Conservation (phyloP, 2,113 vertebrate species). For the Macquaria australasica region DNA sequence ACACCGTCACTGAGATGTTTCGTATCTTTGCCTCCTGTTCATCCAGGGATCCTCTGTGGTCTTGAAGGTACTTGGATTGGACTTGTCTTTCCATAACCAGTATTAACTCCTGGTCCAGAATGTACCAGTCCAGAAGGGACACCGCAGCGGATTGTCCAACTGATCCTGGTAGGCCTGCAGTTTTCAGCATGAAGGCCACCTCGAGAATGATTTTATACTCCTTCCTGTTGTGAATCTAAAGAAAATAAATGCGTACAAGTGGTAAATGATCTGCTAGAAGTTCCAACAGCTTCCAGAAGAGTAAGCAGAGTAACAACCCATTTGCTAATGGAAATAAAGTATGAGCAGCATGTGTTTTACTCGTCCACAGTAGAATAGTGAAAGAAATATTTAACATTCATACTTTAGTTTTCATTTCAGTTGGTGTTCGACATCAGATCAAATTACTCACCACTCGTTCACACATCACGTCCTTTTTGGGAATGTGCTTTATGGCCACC, state of each 20-base stretch:
- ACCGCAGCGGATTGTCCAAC: neutral
- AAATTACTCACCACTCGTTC: neutral
- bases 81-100: neutral
- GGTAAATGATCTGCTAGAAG: neutral
- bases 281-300: neutral
- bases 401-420: neutral
- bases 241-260: neutral
- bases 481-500: constrained; percentile 6
- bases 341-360: neutral
- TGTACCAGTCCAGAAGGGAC: constrained; percentile 1
- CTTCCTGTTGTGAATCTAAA: neutral
- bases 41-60: neutral
- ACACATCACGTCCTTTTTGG: fast-evolving
- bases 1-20: too few relatives aligned
- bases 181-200: constrained; percentile 19
- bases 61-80: neutral
- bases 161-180: neutral
- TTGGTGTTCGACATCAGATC: neutral
- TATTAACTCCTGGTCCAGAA: neutral
- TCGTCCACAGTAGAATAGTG: neutral
- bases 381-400: neutral
- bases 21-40: neutral
- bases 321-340: neutral
- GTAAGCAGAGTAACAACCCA: neutral
- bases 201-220: neutral